Base-by-base conservation (phyloP, 2,113 vertebrate species). In the Pterocles burchelli region DNA sequence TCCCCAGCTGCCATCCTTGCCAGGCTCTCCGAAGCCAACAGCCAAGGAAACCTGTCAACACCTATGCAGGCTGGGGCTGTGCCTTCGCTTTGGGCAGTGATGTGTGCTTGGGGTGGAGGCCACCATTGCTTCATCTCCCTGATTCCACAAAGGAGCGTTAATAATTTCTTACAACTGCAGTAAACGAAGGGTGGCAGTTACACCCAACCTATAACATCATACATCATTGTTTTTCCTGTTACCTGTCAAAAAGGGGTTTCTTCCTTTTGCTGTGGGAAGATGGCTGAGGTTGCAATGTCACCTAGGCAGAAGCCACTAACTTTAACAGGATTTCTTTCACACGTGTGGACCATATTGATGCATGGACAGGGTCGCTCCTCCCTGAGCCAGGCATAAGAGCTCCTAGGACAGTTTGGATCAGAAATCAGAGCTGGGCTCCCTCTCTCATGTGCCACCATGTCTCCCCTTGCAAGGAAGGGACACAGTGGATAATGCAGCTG, bases 71-170 rank as follows among this genome's bases (percentile, higher is more conserved):
- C 90, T 55, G 59, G 41, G 90, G 90, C 79, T 6, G 10, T 46
- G 92, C 82, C 95, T 96, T 96, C 94, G 90, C 93, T 94, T 88
- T 85, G 88, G 67, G 94, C 85, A 94, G 85, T 97, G 96, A 94
- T n/a, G 36, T 93, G 92, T 62, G 75, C 72, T 33, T 17, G 82
- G 94, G 95, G 95, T 90, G 95, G 92, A 96, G 95, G 88, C 75
- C 85, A 92, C 88, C 88, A 95, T 94, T 94, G 94, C 95, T 92
- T 66, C 79, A 77, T 88, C 46, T 92, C 94, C 63, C 49, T 41
- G 58, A 80, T 92, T 94, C 96, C 82, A 94, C 82, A 96, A 92
- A 97, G 88, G 71, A 96, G 85, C 16, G 19, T 85, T 85, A 92
- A 83, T 86, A 80, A 95, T 85, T 95, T 85, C 92, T 90, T 59